Base-by-base conservation (phyloP, 2,888 invertebrate genomes). In the Cephus sareptanus region DNA sequence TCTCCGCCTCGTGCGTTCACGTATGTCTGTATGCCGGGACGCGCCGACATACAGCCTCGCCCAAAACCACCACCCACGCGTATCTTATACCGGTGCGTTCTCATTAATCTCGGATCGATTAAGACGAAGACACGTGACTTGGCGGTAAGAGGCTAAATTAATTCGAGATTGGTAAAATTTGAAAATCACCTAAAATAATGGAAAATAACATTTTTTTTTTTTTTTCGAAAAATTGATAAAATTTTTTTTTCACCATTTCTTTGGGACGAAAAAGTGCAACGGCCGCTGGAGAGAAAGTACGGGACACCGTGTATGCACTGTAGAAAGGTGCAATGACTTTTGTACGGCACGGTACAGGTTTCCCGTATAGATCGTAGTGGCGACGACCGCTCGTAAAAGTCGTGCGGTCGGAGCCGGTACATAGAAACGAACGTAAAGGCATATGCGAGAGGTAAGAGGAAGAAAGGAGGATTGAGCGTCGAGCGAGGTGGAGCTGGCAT, bases 1-100 rank as follows among this genome's bases (percentile, higher is more conserved):
- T 56, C 56, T 23, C 9, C 23, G 56, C 23, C 56, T 56, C 56
- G 56, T 40, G 40, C 40, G 15, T 23, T 56, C 56, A 23, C 56
- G 23, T 56, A 23, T 23, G 56, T 56, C 81, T 81, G 82, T 77
- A 80, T 76, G 77, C 80, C 77, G 77, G 77, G 76, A 76, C 34
- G 74, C 73, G 74, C 73, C 78, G 80, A 79, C 79, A 79, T 82
- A 83, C 83, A 80, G 79, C 80, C 73, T 78, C 73, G 74, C 80
- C 69, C 82, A 76, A 34, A 78, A 76, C 23, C 23, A 23, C 56
- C 56, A 56, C 56, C 56, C 56, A 56, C 56, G 56, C 40, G 23
- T 56, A 6, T 6, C 23, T 23, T 23, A 23, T 56, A 56, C 56
- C 15, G 9, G 56, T 56, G 6, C 56, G 56, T 56, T 56, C 56